These are phyloP conservation scores for Hirudo medicinalis DNA, from an alignment of 1,140 invertebrate genomes.

Conservation along the genomic window DNA sequence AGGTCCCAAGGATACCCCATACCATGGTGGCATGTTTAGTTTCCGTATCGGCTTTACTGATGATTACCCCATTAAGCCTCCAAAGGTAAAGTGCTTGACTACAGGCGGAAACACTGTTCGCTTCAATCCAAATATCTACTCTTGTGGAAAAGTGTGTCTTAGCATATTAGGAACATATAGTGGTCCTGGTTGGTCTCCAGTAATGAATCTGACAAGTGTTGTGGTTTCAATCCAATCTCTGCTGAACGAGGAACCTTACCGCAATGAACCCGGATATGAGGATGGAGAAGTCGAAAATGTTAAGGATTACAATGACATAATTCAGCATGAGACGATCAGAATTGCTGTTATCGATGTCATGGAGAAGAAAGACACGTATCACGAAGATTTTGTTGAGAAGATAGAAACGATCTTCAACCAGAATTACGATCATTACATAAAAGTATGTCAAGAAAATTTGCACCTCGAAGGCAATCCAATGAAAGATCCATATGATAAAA, in stretches of 20 bases:
- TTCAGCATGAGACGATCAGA: conserved; percentile 47
- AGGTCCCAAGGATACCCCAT: conserved; percentile 53
- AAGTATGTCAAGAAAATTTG: no score
- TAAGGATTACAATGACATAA: conserved; percentile 46
- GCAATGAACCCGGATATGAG: conserved; percentile 51
- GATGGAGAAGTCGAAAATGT: conserved; percentile 42
- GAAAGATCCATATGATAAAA: no score
- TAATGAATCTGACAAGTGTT: conserved; percentile 46
- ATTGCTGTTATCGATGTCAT: conserved; percentile 50
- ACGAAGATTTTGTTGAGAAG: no score
- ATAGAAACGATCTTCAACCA: no score
- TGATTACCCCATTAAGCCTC: conserved; percentile 44
- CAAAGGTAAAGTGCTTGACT: conserved; percentile 51
- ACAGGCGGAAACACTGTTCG: conserved; percentile 49
- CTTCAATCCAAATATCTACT: conserved; percentile 53
- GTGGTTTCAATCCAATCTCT: conserved; percentile 51
- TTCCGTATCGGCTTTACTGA: conserved; percentile 48
- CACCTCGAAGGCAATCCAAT: no score
- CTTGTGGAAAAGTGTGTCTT: conserved; percentile 52
- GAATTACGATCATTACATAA: no score
- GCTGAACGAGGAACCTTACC: conserved; percentile 50
- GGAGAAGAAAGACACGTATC: conserved; percentile 27
- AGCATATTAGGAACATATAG: conserved; percentile 52
- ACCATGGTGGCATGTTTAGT: conserved; percentile 54
- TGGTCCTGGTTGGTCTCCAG: conserved; percentile 50